These are phyloP conservation scores for Autographa pulchrina DNA, from an alignment of 2,888 invertebrate genomes.

Conservation along the genomic window DNA sequence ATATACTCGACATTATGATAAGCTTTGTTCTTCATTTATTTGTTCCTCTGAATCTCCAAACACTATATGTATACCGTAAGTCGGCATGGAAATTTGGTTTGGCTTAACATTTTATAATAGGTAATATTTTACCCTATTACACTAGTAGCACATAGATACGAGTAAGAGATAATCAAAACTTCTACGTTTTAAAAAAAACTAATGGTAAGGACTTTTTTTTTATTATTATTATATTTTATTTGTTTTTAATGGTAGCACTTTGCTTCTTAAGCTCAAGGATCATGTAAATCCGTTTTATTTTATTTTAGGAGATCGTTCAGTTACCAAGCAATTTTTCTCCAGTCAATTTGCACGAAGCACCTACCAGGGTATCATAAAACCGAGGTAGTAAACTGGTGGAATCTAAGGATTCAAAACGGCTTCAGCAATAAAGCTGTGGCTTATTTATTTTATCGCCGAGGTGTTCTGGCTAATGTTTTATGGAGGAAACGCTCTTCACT, in stretches of 20 bases:
- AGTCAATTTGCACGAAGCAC: conserved; percentile 13
- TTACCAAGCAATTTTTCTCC: conserved; percentile 1
- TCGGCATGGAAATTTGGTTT: no score
- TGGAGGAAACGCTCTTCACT: conserved; percentile 12
- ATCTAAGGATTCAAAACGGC: conserved; percentile 7
- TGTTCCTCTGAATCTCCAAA: background rate
- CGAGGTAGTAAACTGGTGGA: conserved; percentile 23
- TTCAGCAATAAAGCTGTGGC: conserved; percentile 1
- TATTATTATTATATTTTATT: no score
- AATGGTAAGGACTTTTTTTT: no score
- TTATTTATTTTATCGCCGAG: conserved; percentile 22
- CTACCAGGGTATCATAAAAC: conserved; percentile 24
- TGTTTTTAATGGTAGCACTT: no score
- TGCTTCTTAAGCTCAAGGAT: no score
- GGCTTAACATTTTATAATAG: no score
- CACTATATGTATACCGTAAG: no score
- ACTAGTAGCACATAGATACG: no score
- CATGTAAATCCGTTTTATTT: background rate
- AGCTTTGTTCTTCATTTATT: conserved; percentile 39
- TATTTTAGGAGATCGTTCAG: background rate
- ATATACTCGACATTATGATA: conserved; percentile 74
- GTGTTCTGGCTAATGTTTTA: background rate
- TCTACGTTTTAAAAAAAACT: no score
- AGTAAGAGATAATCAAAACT: no score
- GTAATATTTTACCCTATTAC: no score